Evolutionary conservation across 2,888 invertebrate genomes (phyloP), one percentile per base, ranked within the genome.

Genomic region (Leucophora obtusa): DNA sequence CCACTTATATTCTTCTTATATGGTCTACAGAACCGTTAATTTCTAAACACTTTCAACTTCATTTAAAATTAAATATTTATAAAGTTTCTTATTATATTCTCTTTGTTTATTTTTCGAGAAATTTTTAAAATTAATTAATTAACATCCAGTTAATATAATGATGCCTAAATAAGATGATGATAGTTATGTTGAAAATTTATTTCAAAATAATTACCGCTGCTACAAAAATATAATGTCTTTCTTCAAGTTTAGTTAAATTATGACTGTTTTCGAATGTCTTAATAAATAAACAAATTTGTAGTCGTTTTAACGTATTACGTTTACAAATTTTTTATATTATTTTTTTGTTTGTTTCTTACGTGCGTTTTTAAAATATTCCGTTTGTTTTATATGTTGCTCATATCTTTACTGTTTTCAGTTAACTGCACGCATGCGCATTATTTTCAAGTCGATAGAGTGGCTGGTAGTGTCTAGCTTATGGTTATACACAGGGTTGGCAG

Each of bases 11-110:
- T 47, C 6, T n/a, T 47, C 43, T 1, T 47, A 15, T 28, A 17
- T 14, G 53, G 63, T 33, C 21, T 54, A 28, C 24, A 58, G 69
- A 51, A 62, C 66, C 47, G 72, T 53, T 70, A 58, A 47, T 28
- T 58, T 24, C 38, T 21, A 59, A 60, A 47, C 68, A 86, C 84
- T 86, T 86, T 87, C 86, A 73, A 72, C 86, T 86, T 88, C 84
- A 80, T 82, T 72, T 47, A 7, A 54, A 59, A 59, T 33, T 66
- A 69, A 54, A 80, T 10, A 33, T 65, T 51, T 66, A n/a, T 9
- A 28, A 50, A 21, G 6, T 21, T 43, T 33, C 7, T 43, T 63
- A 6, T n/a, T 62, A 18, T 24, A 51, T 50, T 24, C 33, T 17
- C 21, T 6, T 21, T 43, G 21, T 33, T 33, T 53, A 18, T 11